A percentile compares a stretch with the other conserved stretches of the same genome.
Conservation (phyloP, 2,797 vertebrate genomes). For the Crocidura indochinensis region DNA sequence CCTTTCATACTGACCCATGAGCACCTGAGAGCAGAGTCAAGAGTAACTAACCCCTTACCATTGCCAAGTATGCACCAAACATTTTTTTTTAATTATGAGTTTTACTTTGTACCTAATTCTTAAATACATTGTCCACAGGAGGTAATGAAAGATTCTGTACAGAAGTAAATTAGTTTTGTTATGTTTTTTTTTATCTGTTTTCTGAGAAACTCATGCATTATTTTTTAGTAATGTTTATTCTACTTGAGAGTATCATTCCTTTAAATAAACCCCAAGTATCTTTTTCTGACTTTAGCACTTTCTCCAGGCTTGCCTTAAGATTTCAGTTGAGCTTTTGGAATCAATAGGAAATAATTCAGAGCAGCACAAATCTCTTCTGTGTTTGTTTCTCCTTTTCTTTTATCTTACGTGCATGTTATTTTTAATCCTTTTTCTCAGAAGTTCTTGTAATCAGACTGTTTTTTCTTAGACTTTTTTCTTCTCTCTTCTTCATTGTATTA, state of each 20-base stretch:
- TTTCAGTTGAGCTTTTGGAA: background rate
- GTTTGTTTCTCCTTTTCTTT: conserved; percentile 19
- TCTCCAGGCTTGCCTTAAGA: background rate
- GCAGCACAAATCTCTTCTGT: conserved; percentile 27
- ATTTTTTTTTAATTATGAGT: no score
- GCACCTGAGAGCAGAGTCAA: no score
- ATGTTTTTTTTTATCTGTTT: conserved; percentile 6
- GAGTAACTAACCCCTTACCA: no score
- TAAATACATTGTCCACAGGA: background rate
- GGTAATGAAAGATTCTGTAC: background rate
- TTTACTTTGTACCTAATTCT: background rate
- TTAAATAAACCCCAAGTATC: conserved; percentile 10
- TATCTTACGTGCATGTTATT: conserved; percentile 26
- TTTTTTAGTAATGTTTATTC: background rate
- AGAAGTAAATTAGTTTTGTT: background rate
- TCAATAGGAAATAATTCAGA: background rate
- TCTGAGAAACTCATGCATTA: background rate
- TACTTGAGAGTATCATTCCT: background rate
- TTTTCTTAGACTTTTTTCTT: conserved; percentile 44
- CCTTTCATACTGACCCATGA: no score
- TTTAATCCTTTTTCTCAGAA: conserved; percentile 52
- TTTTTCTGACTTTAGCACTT: conserved; percentile 31
- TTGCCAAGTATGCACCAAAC: no score
- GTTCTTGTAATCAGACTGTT: conserved; percentile 26
- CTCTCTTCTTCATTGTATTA: conserved; percentile 46